phyloP scores from a whole-genome alignment of 1,140 invertebrate genomes.

The Eufriesea mexicana region DNA sequence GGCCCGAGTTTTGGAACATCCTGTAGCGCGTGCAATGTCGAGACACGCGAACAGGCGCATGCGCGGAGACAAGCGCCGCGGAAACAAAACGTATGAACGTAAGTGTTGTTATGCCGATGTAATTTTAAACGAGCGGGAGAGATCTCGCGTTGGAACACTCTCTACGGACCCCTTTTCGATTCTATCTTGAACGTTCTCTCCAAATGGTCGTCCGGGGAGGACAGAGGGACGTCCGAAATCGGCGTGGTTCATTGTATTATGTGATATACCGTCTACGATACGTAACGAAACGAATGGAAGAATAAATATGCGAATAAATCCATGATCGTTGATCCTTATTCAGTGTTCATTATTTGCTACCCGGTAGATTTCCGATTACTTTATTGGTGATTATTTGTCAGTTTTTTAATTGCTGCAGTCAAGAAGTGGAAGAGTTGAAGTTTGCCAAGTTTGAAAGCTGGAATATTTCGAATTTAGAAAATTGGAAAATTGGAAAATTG shows the following conservation, averaged over 20 bases:
- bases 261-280: conserved; percentile 63
- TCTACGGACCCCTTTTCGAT: conserved; percentile 6
- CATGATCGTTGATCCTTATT: conserved; percentile 18
- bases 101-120: conserved; percentile 29
- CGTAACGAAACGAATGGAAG: conserved; percentile 46
- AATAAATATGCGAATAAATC: conserved; percentile 62
- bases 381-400: no score
- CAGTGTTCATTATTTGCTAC: no score
- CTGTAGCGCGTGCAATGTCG: background rate
- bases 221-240: conserved; percentile 41
- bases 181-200: background rate
- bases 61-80: background rate
- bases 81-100: background rate
- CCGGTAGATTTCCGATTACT: no score
- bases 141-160: background rate
- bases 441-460: background rate
- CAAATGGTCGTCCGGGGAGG: background rate
- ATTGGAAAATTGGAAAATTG: no score
- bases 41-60: background rate
- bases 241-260: conserved; percentile 56
- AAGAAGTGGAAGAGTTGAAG: background rate
- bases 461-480: background rate
- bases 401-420: no score
- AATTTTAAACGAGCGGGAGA: background rate
- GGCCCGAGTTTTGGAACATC: background rate